phyloP scores from a whole-genome alignment of 2,113 vertebrate genomes.

The Pseudonaja textilis region DNA sequence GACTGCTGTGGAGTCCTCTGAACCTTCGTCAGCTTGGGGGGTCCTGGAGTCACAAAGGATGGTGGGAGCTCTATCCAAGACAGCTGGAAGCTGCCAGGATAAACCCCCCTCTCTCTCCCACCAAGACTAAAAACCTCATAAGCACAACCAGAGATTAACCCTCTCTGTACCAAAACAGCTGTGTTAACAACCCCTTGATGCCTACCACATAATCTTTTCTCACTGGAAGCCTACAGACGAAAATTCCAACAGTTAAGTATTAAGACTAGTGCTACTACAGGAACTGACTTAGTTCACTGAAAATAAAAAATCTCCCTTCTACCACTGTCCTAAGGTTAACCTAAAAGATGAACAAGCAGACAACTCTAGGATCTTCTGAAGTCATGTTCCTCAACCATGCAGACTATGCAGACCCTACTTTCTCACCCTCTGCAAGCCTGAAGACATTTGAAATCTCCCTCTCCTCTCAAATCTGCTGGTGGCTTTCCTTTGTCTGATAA shows the following conservation, averaged over 20 bases:
- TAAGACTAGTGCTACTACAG: neutral
- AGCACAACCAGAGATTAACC: neutral
- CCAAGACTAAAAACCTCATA: neutral
- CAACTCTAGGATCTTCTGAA: neutral
- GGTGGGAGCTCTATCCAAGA: neutral
- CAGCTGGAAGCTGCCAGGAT: neutral
- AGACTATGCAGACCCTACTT: neutral
- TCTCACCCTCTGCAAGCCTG: neutral
- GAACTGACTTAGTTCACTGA: neutral
- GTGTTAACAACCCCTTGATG: slow-evolving; percentile 13
- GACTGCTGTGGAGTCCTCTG: neutral
- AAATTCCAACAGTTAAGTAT: neutral
- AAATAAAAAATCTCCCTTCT: neutral
- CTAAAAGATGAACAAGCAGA: neutral
- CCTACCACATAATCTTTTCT: neutral
- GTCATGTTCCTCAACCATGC: too few relatives aligned
- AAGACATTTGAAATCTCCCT: neutral
- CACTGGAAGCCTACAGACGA: neutral
- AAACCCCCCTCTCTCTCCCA: neutral
- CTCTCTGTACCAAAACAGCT: neutral
- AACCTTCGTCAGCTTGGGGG: neutral
- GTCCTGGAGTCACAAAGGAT: neutral
- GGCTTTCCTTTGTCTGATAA: neutral
- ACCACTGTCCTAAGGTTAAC: neutral
- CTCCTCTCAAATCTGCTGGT: neutral